phyloP scores from a whole-genome alignment of 2,113 vertebrate species.

The Anarrhichthys ocellatus region DNA sequence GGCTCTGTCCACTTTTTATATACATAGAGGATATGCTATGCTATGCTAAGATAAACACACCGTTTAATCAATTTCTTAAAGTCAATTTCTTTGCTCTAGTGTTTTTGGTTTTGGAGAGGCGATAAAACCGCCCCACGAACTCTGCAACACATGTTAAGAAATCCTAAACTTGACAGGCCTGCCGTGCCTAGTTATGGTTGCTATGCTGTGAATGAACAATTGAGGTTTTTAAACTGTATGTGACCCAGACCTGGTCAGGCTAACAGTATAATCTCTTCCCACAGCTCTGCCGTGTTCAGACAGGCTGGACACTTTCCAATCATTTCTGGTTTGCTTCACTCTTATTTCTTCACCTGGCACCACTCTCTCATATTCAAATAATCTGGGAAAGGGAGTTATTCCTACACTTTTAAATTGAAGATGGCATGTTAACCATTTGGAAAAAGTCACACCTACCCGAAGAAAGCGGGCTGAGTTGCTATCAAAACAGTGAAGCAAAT shows the following conservation, averaged over 20 bases:
- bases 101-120: neutral
- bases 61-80: neutral
- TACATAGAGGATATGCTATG: neutral
- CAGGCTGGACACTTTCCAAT: constrained; percentile 41
- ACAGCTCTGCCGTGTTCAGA: constrained; percentile 26
- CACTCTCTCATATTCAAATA: constrained; percentile 30
- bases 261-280: constrained; percentile 36
- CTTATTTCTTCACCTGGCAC: constrained; percentile 58
- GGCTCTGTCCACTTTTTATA: neutral
- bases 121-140: neutral
- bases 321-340: constrained; percentile 47
- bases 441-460: constrained; percentile 57
- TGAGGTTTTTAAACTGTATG: constrained; percentile 45
- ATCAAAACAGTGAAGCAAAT: constrained; percentile 62
- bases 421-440: constrained; percentile 59
- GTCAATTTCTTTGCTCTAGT: neutral
- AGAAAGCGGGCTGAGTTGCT: constrained; percentile 59
- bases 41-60: neutral
- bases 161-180: constrained; percentile 27
- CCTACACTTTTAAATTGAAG: constrained; percentile 45
- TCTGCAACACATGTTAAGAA: constrained; percentile 18
- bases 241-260: constrained; percentile 39
- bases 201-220: constrained; percentile 32
- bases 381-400: constrained; percentile 41
- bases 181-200: neutral